Evolutionary conservation across 2,888 invertebrate species (phyloP), one percentile per base, ranked within the genome.

Genomic region (Trichogramma dendrolimi): DNA sequence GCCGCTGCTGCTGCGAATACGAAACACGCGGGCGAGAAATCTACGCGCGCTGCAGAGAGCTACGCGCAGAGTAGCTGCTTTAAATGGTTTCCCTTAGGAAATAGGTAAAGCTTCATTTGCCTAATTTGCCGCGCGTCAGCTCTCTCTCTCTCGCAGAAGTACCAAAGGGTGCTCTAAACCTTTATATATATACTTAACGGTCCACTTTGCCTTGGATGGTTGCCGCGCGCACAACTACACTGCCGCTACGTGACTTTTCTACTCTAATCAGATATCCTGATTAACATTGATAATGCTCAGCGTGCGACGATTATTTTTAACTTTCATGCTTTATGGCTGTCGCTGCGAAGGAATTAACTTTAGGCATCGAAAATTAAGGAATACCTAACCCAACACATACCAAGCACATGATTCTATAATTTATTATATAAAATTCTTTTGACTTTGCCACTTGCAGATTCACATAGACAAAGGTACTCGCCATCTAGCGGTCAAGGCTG

Each of bases 71-170:
- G 27, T 27, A 72, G 73, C 70, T 65, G 62, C 60, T 67, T 66
- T 71, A 72, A 72, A 69, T 71, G 67, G 61, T 70, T 69, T 64
- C 68, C 51, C 57, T 47, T 67, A 65, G 64, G 63, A 63, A 71
- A 72, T 64, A 59, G 57, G 51, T 55, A 49, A 61, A 67, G 67
- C 67, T 68, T 68, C 68, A 70, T 73, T 73, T 70, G 60, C 63
- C 67, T 70, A 71, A 74, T 71, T 71, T 67, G 47, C 53, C 49
- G 27, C 7, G 44, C 42, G 8, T 41, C 11, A 42, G n/a, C 42
- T 53, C 11, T 42, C 27, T 11, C 44, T 55, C 38, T 7, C 55
- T 55, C 14, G 42, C 3, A 39, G 6, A 10, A 39, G 14, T 27
- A 52, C n/a, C 41, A 14, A 10, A 38, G 8, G 11, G 46, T 39